Conservation (phyloP, 64 coral and sea anemone species). For the Dendrophyllia cribrosa region DNA sequence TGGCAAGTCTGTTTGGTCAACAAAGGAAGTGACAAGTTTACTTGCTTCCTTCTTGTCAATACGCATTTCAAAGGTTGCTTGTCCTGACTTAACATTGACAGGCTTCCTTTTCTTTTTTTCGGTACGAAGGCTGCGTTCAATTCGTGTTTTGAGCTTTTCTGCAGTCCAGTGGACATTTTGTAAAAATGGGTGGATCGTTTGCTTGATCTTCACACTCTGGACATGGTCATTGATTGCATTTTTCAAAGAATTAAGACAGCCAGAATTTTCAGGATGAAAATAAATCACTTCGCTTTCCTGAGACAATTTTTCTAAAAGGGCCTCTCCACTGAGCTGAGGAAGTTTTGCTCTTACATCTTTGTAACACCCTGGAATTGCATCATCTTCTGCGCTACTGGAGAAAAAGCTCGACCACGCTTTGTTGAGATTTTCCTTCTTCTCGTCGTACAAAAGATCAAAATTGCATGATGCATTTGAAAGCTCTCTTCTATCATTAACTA, state of each 20-base stretch:
- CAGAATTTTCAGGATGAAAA: conserved; percentile 5
- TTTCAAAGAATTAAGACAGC: background rate
- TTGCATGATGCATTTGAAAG: too few relatives aligned
- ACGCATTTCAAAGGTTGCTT: background rate
- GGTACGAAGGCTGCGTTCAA: background rate
- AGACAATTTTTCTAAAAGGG: conserved; percentile 46
- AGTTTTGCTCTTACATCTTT: conserved; percentile 35
- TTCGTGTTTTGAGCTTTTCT: background rate
- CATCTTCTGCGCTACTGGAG: background rate
- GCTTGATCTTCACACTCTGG: background rate
- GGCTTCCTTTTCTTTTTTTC: background rate
- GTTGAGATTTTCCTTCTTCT: conserved; percentile 15
- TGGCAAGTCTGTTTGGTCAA: background rate
- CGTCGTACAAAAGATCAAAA: background rate
- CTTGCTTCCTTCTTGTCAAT: background rate
- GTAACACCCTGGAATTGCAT: conserved; percentile 3
- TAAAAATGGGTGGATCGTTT: conserved; percentile 19
- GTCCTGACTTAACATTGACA: background rate
- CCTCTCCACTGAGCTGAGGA: conserved; percentile 48
- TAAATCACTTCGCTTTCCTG: conserved; percentile 55
- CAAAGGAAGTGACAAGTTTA: background rate
- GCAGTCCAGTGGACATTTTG: background rate
- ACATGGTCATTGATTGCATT: background rate
- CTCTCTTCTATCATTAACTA: background rate
- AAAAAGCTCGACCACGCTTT: conserved; percentile 13